These are phyloP conservation scores for Hedya salicella DNA, from an alignment of 2,888 invertebrate genomes.

Conservation along the genomic window DNA sequence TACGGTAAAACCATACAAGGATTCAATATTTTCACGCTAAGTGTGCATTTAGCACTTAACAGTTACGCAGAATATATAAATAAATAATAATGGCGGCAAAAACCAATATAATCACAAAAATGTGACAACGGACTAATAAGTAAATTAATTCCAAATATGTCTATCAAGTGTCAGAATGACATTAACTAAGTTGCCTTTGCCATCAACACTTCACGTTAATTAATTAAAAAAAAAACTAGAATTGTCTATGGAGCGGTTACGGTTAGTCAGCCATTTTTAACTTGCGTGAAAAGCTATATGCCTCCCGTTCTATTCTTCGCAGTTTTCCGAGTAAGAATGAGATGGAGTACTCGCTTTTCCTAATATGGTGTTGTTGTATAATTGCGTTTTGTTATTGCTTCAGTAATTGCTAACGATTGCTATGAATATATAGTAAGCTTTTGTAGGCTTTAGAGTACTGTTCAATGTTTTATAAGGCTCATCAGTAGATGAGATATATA, in stretches of 20 bases:
- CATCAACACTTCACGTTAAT: constrained; percentile 15
- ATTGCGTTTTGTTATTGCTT: constrained; percentile 25
- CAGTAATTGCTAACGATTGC: constrained; percentile 23
- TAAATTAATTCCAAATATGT: constrained; percentile 31
- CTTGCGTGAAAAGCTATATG: background rate
- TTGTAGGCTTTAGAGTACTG: constrained; percentile 1
- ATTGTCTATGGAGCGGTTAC: constrained; percentile 18
- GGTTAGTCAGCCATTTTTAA: constrained; percentile 15
- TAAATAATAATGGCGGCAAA: background rate
- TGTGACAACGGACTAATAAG: constrained; percentile 20
- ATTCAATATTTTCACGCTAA: background rate
- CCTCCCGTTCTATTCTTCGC: background rate
- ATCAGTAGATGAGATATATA: background rate
- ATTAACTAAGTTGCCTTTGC: constrained; percentile 18
- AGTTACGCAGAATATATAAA: constrained; percentile 6
- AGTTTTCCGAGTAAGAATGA: background rate
- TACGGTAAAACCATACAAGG: background rate
- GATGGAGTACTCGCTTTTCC: constrained; percentile 3
- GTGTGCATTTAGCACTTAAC: constrained; percentile 19
- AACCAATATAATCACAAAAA: constrained; percentile 17
- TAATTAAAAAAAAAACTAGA: constrained; percentile 23
- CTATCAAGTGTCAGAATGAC: constrained; percentile 14
- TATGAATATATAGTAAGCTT: constrained; percentile 13
- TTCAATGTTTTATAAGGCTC: constrained; percentile 3
- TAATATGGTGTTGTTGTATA: constrained; percentile 15